Evolutionary conservation across 2,113 vertebrate species (phyloP).

Genomic region (Periophthalmus modestus): DNA sequence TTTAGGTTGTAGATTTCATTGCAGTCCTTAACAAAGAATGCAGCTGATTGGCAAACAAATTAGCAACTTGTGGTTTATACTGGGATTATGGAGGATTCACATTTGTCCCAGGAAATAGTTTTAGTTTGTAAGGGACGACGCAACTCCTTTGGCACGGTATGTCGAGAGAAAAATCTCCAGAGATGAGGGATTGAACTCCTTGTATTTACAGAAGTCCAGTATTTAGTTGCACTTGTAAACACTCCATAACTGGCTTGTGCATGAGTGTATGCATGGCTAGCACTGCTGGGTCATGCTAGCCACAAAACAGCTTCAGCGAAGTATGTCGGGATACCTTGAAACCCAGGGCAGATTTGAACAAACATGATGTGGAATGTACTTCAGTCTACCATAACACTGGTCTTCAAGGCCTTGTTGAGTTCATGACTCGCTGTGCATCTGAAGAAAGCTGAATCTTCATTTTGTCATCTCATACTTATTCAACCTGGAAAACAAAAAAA

Average conservation of each 20-base stretch:
- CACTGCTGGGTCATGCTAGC: constrained; percentile 47
- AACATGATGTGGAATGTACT: constrained; percentile 10
- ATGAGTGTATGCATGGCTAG: constrained; percentile 40
- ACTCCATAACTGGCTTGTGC: constrained; percentile 35
- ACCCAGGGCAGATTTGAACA: constrained; percentile 21
- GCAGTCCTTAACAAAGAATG: constrained; percentile 25
- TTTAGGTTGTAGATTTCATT: constrained; percentile 13
- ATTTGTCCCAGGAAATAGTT: constrained; percentile 32
- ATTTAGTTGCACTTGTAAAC: constrained; percentile 62
- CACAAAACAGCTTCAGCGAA: constrained; percentile 30
- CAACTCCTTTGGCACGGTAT: constrained; percentile 70
- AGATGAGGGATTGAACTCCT: constrained; percentile 62
- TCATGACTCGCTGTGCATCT: constrained; percentile 1
- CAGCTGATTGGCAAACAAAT: constrained; percentile 31
- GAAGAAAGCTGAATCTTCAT: not conserved
- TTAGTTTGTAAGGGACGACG: constrained; percentile 34
- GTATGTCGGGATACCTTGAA: constrained; percentile 31
- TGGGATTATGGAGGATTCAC: constrained; percentile 27
- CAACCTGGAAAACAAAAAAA: constrained; percentile 40
- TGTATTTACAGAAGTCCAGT: constrained; percentile 59
- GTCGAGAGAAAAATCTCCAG: constrained; percentile 59
- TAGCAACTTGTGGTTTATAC: constrained; percentile 14
- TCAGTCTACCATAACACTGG: constrained; percentile 24
- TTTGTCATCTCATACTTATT: constrained; percentile 5
- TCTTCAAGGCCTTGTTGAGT: constrained; percentile 11